These are phyloP conservation scores for Manacus vitellinus DNA, from an alignment of 2,113 vertebrate genomes.

Conservation along the genomic window DNA sequence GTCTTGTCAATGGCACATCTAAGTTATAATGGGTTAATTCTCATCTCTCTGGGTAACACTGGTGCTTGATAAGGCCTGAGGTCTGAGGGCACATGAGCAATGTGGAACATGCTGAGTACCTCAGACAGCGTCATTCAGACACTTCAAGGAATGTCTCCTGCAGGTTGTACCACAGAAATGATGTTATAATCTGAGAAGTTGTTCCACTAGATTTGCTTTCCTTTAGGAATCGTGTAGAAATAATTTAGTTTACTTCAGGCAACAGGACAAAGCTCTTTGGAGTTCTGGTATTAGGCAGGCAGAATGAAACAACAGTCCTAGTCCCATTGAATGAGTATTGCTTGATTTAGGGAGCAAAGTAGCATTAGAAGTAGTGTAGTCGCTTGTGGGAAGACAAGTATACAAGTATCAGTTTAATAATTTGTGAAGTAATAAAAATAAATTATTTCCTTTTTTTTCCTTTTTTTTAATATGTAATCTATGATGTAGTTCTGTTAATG, in stretches of 20 bases:
- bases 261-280: not conserved
- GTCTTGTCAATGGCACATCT: not conserved
- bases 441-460: not conserved
- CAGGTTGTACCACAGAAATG: not conserved
- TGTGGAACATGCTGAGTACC: fast-evolving
- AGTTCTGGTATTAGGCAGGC: not conserved
- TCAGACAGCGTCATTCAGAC: not conserved
- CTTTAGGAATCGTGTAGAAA: not conserved
- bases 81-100: fast-evolving
- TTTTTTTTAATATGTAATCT: not conserved
- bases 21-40: not conserved
- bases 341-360: not conserved
- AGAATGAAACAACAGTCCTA: not conserved
- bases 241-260: not conserved
- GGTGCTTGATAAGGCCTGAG: not conserved
- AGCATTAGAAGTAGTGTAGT: not conserved
- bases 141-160: not conserved
- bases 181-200: not conserved
- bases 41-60: not conserved
- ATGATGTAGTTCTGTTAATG: not conserved
- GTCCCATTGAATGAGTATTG: not conserved
- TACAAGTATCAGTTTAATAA: not conserved
- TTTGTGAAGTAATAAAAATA: not conserved
- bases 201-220: not conserved
- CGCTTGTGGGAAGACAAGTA: not conserved